These are phyloP conservation scores for Lutjanus campechanus DNA, from an alignment of 2,797 vertebrate species.

Conservation along the genomic window DNA sequence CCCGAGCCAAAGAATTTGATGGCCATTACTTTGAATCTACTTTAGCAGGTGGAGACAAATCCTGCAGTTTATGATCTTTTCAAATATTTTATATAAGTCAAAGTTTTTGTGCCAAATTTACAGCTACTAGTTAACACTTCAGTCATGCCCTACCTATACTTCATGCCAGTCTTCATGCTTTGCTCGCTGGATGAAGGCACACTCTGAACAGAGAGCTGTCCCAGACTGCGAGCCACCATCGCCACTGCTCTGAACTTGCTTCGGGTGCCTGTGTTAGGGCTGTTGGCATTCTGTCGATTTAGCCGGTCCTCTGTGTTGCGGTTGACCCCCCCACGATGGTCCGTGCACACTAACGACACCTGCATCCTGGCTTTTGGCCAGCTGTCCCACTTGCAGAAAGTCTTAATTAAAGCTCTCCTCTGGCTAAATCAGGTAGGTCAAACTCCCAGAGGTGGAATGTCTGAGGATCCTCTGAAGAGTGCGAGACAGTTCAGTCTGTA, in stretches of 20 bases:
- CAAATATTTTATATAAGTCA: conserved; percentile 4
- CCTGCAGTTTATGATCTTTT: conserved; percentile 3
- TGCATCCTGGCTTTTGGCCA: conserved; percentile 86
- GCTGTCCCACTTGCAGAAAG: conserved; percentile 12
- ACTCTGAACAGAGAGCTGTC: conserved; percentile 94
- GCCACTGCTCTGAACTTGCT: conserved; percentile 95
- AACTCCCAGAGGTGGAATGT: conserved; percentile 37
- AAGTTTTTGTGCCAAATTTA: conserved; percentile 3
- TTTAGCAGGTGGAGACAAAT: conserved; percentile 1
- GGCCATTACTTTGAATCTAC: conserved; percentile 20
- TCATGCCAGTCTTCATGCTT: conserved; percentile 94
- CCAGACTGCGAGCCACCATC: conserved; percentile 96
- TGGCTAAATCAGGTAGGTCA: conserved; percentile 14
- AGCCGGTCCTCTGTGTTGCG: conserved; percentile 93
- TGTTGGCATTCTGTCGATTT: conserved; percentile 92
- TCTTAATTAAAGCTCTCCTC: conserved; percentile 36
- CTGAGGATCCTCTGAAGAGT: conserved; percentile 22
- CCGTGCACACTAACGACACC: conserved; percentile 96
- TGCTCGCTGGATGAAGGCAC: conserved; percentile 88
- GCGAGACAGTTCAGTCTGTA: conserved; percentile 31
- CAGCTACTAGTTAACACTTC: neutral
- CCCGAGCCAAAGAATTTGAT: conserved; percentile 6
- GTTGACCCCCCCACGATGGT: conserved; percentile 94
- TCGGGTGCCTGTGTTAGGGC: conserved; percentile 91
- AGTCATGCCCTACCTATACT: conserved; percentile 91